These are phyloP conservation scores for Phyto melanocephala DNA, from an alignment of 2,888 invertebrate genomes.

Conservation along the genomic window DNA sequence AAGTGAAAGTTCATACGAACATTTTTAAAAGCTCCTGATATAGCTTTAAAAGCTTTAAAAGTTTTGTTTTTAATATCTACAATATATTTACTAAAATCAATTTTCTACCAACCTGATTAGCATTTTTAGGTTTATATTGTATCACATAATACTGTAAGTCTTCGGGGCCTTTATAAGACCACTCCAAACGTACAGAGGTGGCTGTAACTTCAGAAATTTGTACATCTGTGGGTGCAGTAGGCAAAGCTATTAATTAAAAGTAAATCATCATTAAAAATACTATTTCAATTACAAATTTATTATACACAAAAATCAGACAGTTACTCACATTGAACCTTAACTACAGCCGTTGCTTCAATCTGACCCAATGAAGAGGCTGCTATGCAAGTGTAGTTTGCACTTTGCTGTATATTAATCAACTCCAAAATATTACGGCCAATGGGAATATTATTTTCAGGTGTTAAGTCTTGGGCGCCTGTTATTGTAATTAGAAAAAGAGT, in stretches of 20 bases:
- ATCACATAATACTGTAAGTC: constrained; percentile 97
- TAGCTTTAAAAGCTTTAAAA: too few species aligned
- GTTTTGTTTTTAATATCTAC: too few species aligned
- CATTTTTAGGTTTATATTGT: constrained; percentile 96
- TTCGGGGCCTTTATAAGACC: constrained; percentile 93
- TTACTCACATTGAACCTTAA: constrained; percentile 96
- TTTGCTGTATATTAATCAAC: constrained; percentile 91
- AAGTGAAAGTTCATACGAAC: too few species aligned
- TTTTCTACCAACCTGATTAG: constrained; percentile 82
- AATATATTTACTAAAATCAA: too few species aligned
- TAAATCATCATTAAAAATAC: not conserved
- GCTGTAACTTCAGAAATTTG: constrained; percentile 95
- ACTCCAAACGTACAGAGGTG: constrained; percentile 93
- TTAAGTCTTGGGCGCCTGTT: constrained; percentile 87
- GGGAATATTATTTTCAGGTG: constrained; percentile 92
- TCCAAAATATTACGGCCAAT: constrained; percentile 92
- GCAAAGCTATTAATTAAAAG: constrained; percentile 84
- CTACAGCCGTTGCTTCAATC: constrained; percentile 91
- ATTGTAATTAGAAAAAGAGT: not conserved
- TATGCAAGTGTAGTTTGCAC: constrained; percentile 97
- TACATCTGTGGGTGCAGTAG: constrained; percentile 93
- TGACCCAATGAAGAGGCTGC: constrained; percentile 96
- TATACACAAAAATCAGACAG: not conserved
- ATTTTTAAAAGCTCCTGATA: too few species aligned
- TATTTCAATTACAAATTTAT: not conserved